A percentile compares a stretch with the other conserved stretches of the same genome.
phyloP scores from a whole-genome alignment of 2,888 invertebrate genomes.

The Meta bourneti region DNA sequence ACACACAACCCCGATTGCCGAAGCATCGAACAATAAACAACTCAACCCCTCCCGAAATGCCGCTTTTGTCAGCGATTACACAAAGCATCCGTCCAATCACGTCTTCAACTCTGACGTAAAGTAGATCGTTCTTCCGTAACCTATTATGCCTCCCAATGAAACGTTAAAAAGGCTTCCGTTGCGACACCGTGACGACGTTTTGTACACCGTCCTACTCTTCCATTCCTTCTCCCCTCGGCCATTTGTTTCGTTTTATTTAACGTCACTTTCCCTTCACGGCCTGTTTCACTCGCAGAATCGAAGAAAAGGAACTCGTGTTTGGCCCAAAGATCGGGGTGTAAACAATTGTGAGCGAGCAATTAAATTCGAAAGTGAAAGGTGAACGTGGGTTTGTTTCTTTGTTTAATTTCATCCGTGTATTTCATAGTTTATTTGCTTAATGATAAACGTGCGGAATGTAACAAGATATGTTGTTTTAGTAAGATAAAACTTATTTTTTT shows the following conservation, averaged over 20 bases:
- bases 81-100: background rate
- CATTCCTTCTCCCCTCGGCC: too few species aligned
- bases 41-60: background rate
- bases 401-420: background rate
- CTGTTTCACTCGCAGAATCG: constrained; percentile 49
- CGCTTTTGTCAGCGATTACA: constrained; percentile 25
- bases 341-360: background rate
- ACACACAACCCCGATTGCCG: background rate
- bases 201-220: constrained; percentile 15
- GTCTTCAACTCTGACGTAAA: constrained; percentile 35
- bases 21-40: constrained; percentile 15
- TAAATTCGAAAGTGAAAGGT: constrained; percentile 19
- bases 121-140: constrained; percentile 39
- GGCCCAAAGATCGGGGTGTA: background rate
- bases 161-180: constrained; percentile 70
- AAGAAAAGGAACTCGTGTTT: background rate
- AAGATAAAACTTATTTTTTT: too few species aligned
- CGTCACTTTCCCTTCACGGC: constrained; percentile 60
- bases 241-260: constrained; percentile 3
- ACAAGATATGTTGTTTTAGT: too few species aligned
- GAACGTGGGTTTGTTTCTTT: constrained; percentile 1
- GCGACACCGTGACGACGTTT: constrained; percentile 46
- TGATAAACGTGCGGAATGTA: too few species aligned
- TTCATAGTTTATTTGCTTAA: too few species aligned
- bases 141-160: constrained; percentile 53